Evolutionary conservation across 1,140 invertebrate species (phyloP).

Genomic region (Rhynchophorus ferrugineus): DNA sequence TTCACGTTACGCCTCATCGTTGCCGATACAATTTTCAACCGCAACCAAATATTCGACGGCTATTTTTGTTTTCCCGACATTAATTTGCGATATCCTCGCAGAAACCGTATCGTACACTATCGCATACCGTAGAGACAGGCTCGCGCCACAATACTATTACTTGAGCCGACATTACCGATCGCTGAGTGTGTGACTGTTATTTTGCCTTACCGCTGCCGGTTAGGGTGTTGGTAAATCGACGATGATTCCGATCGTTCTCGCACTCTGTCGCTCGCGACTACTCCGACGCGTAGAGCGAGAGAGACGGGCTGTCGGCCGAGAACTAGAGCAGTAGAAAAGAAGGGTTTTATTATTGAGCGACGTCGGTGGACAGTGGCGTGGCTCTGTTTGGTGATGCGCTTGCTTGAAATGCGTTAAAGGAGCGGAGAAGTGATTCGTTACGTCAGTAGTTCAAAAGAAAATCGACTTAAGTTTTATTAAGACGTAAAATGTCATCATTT

Average conservation of each 20-base stretch:
- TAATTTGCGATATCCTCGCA: slow-evolving; percentile 4
- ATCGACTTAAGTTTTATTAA: not conserved
- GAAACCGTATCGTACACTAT: not conserved
- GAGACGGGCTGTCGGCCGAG: not conserved
- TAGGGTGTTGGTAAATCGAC: slow-evolving; percentile 2
- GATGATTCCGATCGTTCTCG: slow-evolving; percentile 3
- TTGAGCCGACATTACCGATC: not conserved
- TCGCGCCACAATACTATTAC: slow-evolving; percentile 3
- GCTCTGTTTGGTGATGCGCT: slow-evolving; percentile 6
- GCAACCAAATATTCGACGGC: not conserved
- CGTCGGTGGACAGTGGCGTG: slow-evolving; percentile 7
- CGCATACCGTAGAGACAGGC: no score
- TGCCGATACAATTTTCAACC: not conserved
- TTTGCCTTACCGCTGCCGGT: not conserved
- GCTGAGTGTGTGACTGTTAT: not conserved
- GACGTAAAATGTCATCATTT: not conserved
- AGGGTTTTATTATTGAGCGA: slow-evolving; percentile 18
- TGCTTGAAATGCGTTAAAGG: no score
- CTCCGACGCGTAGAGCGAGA: slow-evolving; percentile 3
- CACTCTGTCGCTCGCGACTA: not conserved
- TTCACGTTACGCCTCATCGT: slow-evolving; percentile 45
- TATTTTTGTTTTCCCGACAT: slow-evolving; percentile 11
- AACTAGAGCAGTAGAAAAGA: slow-evolving; percentile 7
- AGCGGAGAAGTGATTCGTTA: no score
- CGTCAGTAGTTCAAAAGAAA: not conserved